These are phyloP conservation scores for Cremastobaeus sp. DNA, from an alignment of 2,888 invertebrate species.

Conservation along the genomic window DNA sequence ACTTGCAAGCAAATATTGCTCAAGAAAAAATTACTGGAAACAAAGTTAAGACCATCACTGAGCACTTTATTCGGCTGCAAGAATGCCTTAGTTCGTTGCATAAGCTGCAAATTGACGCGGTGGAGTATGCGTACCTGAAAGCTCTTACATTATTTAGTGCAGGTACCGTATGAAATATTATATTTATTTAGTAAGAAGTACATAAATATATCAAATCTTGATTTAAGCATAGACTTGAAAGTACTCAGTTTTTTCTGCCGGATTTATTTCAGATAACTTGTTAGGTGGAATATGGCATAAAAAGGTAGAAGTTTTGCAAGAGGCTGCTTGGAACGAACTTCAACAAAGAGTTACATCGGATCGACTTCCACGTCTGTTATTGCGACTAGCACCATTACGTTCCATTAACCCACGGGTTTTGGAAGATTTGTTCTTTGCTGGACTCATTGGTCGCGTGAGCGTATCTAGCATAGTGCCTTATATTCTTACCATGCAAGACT, in stretches of 20 bases:
- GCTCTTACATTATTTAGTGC: slow-evolving; percentile 90
- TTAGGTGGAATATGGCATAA: slow-evolving; percentile 75
- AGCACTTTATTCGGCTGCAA: slow-evolving; percentile 89
- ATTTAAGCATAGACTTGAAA: too few relatives aligned
- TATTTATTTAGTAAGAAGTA: neutral
- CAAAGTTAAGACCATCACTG: slow-evolving; percentile 87
- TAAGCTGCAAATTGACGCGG: slow-evolving; percentile 86
- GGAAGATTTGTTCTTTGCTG: slow-evolving; percentile 95
- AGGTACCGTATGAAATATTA: slow-evolving; percentile 79
- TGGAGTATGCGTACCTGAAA: slow-evolving; percentile 93
- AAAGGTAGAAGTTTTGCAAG: slow-evolving; percentile 80
- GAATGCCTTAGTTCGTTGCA: slow-evolving; percentile 89
- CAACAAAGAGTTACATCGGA: slow-evolving; percentile 80
- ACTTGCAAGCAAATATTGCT: slow-evolving; percentile 86
- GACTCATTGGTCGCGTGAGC: slow-evolving; percentile 93
- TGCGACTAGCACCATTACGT: slow-evolving; percentile 86
- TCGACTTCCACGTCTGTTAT: slow-evolving; percentile 82
- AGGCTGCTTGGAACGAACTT: slow-evolving; percentile 79
- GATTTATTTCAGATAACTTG: slow-evolving; percentile 71
- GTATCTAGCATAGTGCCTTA: slow-evolving; percentile 97
- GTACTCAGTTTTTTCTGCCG: too few relatives aligned
- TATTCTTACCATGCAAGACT: slow-evolving; percentile 83
- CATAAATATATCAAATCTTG: too few relatives aligned
- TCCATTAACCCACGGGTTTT: slow-evolving; percentile 87
- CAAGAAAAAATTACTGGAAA: slow-evolving; percentile 88